phyloP scores from a whole-genome alignment of 2,113 vertebrate genomes.

The Motacilla tschutschensis region DNA sequence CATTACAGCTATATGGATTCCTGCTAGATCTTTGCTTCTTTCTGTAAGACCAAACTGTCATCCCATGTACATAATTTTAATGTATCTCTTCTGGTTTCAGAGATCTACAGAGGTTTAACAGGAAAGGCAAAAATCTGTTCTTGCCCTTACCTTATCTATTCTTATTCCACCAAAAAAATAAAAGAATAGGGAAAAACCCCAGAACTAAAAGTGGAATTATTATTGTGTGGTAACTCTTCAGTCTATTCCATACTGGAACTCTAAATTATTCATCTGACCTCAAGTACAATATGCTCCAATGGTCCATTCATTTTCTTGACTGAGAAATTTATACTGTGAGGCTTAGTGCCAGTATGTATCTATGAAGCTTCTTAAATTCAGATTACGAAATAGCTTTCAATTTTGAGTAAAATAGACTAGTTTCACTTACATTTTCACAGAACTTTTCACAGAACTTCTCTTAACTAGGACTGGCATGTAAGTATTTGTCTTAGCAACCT shows the following conservation, averaged over 20 bases:
- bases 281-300: background rate
- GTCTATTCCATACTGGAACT: background rate
- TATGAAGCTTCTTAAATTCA: background rate
- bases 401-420: background rate
- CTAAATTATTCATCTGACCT: background rate
- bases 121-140: background rate
- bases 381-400: background rate
- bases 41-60: background rate
- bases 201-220: background rate
- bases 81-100: background rate
- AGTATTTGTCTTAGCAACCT: background rate
- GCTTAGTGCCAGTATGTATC: background rate
- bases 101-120: background rate
- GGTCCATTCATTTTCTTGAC: background rate
- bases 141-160: background rate
- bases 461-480: background rate
- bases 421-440: background rate
- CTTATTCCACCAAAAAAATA: background rate
- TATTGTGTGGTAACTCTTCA: background rate
- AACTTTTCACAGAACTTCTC: background rate
- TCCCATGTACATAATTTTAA: background rate
- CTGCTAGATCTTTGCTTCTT: background rate
- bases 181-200: background rate
- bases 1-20: background rate
- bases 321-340: background rate